phyloP scores from a whole-genome alignment of 2,113 vertebrate species.

The Prionailurus bengalensis region DNA sequence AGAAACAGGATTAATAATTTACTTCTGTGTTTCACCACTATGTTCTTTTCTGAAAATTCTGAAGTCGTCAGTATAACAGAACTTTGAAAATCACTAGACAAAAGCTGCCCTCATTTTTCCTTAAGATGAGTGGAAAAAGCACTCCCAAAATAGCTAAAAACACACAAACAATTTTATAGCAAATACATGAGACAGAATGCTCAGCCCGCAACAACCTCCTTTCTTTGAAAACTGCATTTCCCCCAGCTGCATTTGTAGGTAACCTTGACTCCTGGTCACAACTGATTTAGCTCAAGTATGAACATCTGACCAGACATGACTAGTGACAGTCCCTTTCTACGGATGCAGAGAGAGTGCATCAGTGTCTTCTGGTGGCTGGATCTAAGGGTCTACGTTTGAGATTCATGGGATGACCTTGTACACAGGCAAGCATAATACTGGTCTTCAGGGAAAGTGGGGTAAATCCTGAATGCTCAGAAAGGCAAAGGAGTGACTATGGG shows the following conservation, averaged over 20 bases:
- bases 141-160: not conserved
- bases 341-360: not conserved
- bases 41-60: not conserved
- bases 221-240: not conserved
- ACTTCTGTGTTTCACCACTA: not conserved
- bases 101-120: not conserved
- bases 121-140: not conserved
- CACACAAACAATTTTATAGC: no score
- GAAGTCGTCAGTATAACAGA: not conserved
- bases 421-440: not conserved
- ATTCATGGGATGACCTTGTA: fast-evolving
- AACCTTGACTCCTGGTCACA: not conserved
- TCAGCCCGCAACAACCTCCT: fast-evolving
- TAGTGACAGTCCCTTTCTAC: not conserved
- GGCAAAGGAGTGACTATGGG: not conserved
- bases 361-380: not conserved
- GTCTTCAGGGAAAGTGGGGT: not conserved
- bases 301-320: not conserved
- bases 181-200: not conserved
- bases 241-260: fast-evolving
- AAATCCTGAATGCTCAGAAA: not conserved
- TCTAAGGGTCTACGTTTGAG: not conserved
- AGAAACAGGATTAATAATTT: not conserved
- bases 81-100: not conserved
- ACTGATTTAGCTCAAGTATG: not conserved